Conservation (phyloP, 1,140 invertebrate genomes). For the Cyrtorhinus lividipennis region DNA sequence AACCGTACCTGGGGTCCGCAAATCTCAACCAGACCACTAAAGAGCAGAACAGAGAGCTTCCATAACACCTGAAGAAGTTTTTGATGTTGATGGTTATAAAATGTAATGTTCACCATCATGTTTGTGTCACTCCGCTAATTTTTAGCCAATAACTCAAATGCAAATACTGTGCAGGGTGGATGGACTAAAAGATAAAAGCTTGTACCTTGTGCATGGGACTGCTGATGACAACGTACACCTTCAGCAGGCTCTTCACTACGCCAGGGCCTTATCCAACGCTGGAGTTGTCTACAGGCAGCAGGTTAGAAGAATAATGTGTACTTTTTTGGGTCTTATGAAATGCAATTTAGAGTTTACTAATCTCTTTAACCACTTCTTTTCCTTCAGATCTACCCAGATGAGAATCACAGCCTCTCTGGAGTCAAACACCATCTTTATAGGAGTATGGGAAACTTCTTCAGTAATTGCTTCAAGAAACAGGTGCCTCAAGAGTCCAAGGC, state of each 20-base stretch:
- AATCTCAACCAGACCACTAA: too few relatives aligned
- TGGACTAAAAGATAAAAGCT: constrained; percentile 36
- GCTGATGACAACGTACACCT: constrained; percentile 68
- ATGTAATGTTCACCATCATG: too few relatives aligned
- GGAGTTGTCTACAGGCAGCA: constrained; percentile 62
- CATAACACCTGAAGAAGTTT: too few relatives aligned
- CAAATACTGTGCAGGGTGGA: constrained; percentile 40
- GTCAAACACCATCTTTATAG: constrained; percentile 71
- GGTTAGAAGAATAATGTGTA: too few relatives aligned
- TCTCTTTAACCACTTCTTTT: not conserved
- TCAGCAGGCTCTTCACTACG: constrained; percentile 68
- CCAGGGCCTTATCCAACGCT: constrained; percentile 53
- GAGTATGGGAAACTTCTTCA: constrained; percentile 80
- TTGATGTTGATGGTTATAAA: too few relatives aligned
- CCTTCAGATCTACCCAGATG: constrained; percentile 73
- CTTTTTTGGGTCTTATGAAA: too few relatives aligned
- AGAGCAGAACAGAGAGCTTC: too few relatives aligned
- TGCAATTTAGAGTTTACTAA: not conserved
- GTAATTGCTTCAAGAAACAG: constrained; percentile 71
- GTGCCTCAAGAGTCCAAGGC: constrained; percentile 57
- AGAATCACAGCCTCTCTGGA: constrained; percentile 64
- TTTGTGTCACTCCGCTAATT: too few relatives aligned
- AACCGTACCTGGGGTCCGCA: too few relatives aligned
- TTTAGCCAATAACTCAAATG: too few relatives aligned
- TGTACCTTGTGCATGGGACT: constrained; percentile 62